phyloP scores from a whole-genome alignment of 1,140 invertebrate species.

The Megalopta genalis region DNA sequence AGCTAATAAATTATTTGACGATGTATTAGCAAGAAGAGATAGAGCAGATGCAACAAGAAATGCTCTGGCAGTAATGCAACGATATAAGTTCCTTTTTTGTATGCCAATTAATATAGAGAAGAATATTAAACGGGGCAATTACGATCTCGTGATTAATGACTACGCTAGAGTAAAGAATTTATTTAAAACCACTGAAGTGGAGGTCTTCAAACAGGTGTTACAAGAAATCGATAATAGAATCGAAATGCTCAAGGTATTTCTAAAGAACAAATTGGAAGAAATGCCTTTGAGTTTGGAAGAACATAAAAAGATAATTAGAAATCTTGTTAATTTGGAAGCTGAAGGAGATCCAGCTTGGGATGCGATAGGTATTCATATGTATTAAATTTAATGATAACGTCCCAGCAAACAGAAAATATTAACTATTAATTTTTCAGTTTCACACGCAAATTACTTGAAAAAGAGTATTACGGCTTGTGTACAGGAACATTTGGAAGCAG shows the following conservation, averaged over 20 bases:
- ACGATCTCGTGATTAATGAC: constrained; percentile 98
- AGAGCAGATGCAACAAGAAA: constrained; percentile 97
- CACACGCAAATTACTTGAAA: constrained; percentile 75
- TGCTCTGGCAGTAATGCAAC: constrained; percentile 93
- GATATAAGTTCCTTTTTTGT: constrained; percentile 96
- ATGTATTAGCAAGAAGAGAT: constrained; percentile 95
- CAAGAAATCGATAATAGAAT: constrained; percentile 95
- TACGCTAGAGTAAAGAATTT: constrained; percentile 97
- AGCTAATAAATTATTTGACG: constrained; percentile 96
- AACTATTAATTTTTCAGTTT: constrained; percentile 66
- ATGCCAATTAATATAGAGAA: constrained; percentile 96
- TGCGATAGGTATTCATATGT: constrained; percentile 84
- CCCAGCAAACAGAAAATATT: not conserved
- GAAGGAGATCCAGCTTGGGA: constrained; percentile 96
- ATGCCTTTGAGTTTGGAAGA: constrained; percentile 95
- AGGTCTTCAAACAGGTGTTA: constrained; percentile 92
- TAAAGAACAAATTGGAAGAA: constrained; percentile 91
- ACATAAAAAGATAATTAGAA: constrained; percentile 95
- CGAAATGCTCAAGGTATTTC: constrained; percentile 87
- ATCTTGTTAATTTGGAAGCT: constrained; percentile 85
- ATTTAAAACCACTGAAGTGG: constrained; percentile 96
- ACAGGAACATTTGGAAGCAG: constrained; percentile 67
- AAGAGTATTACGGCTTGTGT: constrained; percentile 73
- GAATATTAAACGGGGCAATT: constrained; percentile 96
- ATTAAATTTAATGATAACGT: not conserved